Conservation (phyloP, 1,140 invertebrate genomes). For the Rhopalosiphum maidis region DNA sequence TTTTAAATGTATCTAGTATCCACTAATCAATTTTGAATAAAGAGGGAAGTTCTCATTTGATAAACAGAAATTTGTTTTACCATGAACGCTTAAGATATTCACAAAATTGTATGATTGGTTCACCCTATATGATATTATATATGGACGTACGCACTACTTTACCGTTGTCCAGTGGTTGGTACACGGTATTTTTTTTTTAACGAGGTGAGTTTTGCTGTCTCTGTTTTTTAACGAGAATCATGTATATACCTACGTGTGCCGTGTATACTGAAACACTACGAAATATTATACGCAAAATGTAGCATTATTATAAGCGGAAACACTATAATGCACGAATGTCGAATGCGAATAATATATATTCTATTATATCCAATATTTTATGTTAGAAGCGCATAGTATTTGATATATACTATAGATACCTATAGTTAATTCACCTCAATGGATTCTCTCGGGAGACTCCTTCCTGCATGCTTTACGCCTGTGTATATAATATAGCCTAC, state of each 20-base stretch:
- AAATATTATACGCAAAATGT: background rate
- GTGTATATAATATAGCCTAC: background rate
- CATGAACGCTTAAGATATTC: too few species aligned
- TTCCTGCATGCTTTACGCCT: background rate
- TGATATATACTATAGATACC: background rate
- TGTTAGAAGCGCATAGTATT: background rate
- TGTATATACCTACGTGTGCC: background rate
- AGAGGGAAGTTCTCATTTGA: too few species aligned
- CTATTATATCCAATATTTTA: slow-evolving; percentile 3
- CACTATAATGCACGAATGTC: background rate
- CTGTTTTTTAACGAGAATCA: background rate
- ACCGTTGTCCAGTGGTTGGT: background rate
- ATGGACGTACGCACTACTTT: background rate
- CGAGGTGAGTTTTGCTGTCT: background rate
- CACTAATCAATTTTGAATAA: too few species aligned
- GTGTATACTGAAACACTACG: background rate
- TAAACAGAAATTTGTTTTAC: too few species aligned
- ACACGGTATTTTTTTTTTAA: slow-evolving; percentile 35
- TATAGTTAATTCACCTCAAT: background rate
- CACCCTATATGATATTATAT: background rate
- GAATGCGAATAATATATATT: background rate
- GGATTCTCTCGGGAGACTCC: background rate
- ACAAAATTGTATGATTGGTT: too few species aligned
- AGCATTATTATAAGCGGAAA: background rate
- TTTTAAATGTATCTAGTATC: too few species aligned